Percentiles rank a stretch among this genome's conserved stretches.
Evolutionary conservation across 1,140 invertebrate genomes (phyloP).

Genomic region (Aricia agestis): DNA sequence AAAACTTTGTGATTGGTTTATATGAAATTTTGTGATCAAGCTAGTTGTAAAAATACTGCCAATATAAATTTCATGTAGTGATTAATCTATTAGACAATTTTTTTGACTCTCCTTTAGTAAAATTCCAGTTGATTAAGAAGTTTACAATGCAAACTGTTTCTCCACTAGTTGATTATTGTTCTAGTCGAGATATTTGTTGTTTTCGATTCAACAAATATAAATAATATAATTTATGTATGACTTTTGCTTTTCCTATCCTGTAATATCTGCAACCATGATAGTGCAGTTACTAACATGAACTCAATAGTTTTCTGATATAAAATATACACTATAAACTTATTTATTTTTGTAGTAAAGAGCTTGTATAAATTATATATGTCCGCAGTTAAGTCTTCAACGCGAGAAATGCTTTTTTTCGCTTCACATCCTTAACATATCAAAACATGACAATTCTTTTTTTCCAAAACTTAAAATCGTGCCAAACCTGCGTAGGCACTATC

Average conservation of each 20-base stretch:
- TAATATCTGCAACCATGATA: not conserved
- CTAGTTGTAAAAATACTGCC: slow-evolving; percentile 31
- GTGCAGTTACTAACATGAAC: not conserved
- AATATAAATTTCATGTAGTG: slow-evolving; percentile 26
- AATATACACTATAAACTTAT: slow-evolving; percentile 35
- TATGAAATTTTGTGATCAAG: slow-evolving; percentile 31
- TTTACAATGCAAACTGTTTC: slow-evolving; percentile 2
- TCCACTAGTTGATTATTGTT: slow-evolving; percentile 16
- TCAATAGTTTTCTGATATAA: slow-evolving; percentile 20
- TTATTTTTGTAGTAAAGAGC: slow-evolving; percentile 42
- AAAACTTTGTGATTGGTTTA: slow-evolving; percentile 30
- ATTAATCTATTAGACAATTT: slow-evolving; percentile 14
- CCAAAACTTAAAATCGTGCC: slow-evolving; percentile 39
- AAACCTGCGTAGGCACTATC: slow-evolving; percentile 47
- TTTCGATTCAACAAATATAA: slow-evolving; percentile 11
- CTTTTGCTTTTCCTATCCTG: not conserved
- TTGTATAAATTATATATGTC: slow-evolving; percentile 22
- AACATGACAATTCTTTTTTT: slow-evolving; percentile 19
- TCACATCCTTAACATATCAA: slow-evolving; percentile 41
- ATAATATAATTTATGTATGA: slow-evolving; percentile 2
- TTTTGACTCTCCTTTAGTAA: not conserved
- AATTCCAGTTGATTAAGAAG: not conserved
- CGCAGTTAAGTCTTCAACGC: not conserved
- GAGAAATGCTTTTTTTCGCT: slow-evolving; percentile 15
- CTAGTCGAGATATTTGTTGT: slow-evolving; percentile 22